Conservation (phyloP, 2,113 vertebrate species). For the Macaca fascicularis region T2T-MFA8v1.1 NC_088388.1:122353501-122354000, state of each 20-base stretch:
- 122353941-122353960: neutral
- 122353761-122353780: neutral
- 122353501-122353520: too few species aligned
- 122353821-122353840: neutral
- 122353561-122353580: too few species aligned
- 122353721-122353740: neutral
- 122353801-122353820: neutral
- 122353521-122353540: too few species aligned
- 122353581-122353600: too few species aligned
- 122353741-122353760: neutral
- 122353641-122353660: neutral
- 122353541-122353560: too few species aligned
- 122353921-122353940: neutral
- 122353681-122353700: neutral
- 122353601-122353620: too few species aligned
- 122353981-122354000: rapidly evolving
- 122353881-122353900: neutral
- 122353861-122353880: neutral
- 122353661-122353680: neutral
- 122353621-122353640: neutral
- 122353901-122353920: neutral
- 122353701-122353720: neutral
- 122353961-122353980: rapidly evolving
- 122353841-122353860: neutral
- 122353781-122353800: neutral